These are phyloP conservation scores for Axinella damicornis DNA, from an alignment of 37 sponge, comb jelly and placozoan genomes.

Conservation along the genomic window DNA sequence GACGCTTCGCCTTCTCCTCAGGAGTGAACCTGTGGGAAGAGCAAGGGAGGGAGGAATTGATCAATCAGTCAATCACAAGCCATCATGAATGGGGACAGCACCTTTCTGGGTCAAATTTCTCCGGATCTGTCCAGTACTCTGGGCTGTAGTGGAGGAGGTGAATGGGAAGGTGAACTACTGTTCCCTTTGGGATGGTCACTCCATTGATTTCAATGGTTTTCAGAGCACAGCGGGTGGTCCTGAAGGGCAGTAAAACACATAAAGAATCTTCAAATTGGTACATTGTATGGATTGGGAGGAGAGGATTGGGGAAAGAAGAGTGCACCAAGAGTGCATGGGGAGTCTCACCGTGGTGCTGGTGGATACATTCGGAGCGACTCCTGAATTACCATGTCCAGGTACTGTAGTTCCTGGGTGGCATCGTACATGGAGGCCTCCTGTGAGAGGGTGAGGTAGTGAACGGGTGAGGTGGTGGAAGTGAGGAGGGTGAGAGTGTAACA, in stretches of 20 bases:
- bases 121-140: slow-evolving; percentile 83
- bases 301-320: too few relatives aligned
- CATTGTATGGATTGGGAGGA: too few relatives aligned
- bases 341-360: slow-evolving; percentile 56
- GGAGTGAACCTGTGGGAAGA: slow-evolving; percentile 66
- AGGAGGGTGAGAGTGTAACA: too few relatives aligned
- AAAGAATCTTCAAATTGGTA: too few relatives aligned
- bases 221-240: neutral
- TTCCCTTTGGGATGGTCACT: slow-evolving; percentile 53
- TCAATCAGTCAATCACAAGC: too few relatives aligned
- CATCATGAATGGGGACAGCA: neutral
- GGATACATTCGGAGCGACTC: slow-evolving; percentile 80
- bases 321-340: too few relatives aligned
- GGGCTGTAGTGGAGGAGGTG: slow-evolving; percentile 65
- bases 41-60: neutral
- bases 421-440: slow-evolving; percentile 71
- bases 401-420: slow-evolving; percentile 67
- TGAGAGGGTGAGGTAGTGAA: too few relatives aligned
- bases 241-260: too few relatives aligned
- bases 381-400: slow-evolving; percentile 68
- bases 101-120: slow-evolving; percentile 84
- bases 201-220: slow-evolving; percentile 9
- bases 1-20: slow-evolving; percentile 63
- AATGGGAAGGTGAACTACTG: slow-evolving; percentile 41
- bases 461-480: too few relatives aligned